Conservation (phyloP, 2,113 vertebrate genomes). For the Limnothrissa miodon region DNA sequence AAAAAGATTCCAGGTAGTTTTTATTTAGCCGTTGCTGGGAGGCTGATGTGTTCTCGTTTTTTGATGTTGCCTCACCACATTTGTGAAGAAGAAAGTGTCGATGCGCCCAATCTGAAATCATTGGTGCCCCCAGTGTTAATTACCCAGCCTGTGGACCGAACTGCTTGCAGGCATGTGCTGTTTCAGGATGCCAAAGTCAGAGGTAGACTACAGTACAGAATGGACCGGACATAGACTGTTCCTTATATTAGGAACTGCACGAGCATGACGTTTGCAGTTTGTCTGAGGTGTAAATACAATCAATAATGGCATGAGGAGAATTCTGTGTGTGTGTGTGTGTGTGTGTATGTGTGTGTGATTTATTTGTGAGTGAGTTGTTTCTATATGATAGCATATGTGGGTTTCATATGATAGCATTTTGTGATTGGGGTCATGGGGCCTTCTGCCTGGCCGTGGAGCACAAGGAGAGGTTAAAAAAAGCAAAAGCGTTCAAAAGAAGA, state of each 20-base stretch:
- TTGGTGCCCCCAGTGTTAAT: conserved; percentile 43
- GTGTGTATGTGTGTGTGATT: conserved; percentile 1
- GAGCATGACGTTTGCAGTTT: conserved; percentile 47
- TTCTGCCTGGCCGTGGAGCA: background rate
- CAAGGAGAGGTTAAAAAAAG: background rate
- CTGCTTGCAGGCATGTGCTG: conserved; percentile 10
- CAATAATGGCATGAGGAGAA: conserved; percentile 39
- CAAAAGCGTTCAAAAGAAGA: background rate
- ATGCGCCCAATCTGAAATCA: conserved; percentile 44
- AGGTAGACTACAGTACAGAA: conserved; percentile 16
- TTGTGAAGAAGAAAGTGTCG: conserved; percentile 41
- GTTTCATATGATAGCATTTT: background rate
- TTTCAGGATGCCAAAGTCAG: background rate
- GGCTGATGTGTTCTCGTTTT: background rate
- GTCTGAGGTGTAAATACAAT: conserved; percentile 49
- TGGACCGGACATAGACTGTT: conserved; percentile 27
- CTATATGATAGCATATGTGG: background rate
- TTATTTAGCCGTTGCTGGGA: background rate
- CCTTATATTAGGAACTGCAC: conserved; percentile 39
- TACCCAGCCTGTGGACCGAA: conserved; percentile 23
- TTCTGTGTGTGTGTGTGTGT: conserved; percentile 36
- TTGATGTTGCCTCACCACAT: conserved; percentile 5
- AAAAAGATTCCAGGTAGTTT: background rate
- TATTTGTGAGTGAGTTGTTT: conserved; percentile 14
- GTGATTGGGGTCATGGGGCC: too few relatives aligned